Conservation (phyloP, 2,113 vertebrate genomes). For the Gopherus flavomarginatus region DNA sequence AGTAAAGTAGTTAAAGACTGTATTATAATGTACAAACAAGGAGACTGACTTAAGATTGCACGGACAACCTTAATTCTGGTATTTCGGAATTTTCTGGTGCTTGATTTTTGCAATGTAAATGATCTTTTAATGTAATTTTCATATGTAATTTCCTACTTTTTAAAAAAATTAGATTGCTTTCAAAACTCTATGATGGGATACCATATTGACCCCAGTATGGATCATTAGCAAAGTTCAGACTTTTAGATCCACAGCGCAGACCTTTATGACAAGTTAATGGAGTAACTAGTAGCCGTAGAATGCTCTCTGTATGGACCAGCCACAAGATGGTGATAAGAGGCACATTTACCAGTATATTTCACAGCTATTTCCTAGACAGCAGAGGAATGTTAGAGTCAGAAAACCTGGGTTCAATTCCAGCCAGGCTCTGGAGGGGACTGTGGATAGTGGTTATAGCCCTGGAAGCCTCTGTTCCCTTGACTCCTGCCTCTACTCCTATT, state of each 20-base stretch:
- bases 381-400: conserved; percentile 67
- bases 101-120: conserved; percentile 7
- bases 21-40: background rate
- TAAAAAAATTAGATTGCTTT: too few relatives aligned
- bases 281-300: conserved; percentile 12
- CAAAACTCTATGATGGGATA: too few relatives aligned
- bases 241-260: conserved; percentile 30
- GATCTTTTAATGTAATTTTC: background rate
- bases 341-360: conserved; percentile 42
- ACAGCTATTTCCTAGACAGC: conserved; percentile 63
- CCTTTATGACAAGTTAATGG: background rate
- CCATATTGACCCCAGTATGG: background rate
- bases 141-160: background rate
- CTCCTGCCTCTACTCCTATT: background rate
- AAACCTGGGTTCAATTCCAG: conserved; percentile 56
- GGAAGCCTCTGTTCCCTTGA: conserved; percentile 33
- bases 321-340: conserved; percentile 13
- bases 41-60: conserved; percentile 9
- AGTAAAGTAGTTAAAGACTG: background rate
- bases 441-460: background rate
- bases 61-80: conserved; percentile 10
- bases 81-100: background rate
- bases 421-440: background rate
- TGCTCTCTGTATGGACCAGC: conserved; percentile 34
- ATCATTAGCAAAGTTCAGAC: conserved; percentile 39